Evolutionary conservation across 2,888 invertebrate genomes (phyloP).

Genomic region (Abscondita cerata): DNA sequence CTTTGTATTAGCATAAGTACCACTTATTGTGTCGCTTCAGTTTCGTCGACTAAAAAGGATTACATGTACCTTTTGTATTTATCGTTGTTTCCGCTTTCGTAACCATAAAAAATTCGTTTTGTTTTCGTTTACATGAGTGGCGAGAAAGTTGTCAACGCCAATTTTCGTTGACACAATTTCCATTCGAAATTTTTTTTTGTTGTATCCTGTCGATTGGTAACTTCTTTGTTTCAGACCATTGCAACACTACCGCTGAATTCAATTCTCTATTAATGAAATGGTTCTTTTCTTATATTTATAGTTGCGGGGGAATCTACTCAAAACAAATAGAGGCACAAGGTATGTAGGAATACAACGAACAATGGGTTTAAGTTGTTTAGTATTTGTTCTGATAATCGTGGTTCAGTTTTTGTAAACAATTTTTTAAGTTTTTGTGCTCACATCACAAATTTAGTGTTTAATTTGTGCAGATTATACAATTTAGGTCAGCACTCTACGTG

Average conservation of each 20-base stretch:
- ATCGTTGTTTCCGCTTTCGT: constrained; percentile 1
- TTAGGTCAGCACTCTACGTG: too few relatives aligned
- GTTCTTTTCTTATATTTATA: too few relatives aligned
- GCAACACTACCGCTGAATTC: background rate
- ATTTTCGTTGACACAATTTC: constrained; percentile 9
- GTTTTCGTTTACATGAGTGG: background rate
- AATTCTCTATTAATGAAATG: too few relatives aligned
- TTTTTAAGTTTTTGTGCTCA: too few relatives aligned
- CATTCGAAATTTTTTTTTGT: constrained; percentile 3
- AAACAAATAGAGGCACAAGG: too few relatives aligned
- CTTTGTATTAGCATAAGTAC: constrained; percentile 15
- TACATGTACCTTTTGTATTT: constrained; percentile 10
- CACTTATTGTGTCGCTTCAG: constrained; percentile 28
- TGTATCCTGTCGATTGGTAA: constrained; percentile 1
- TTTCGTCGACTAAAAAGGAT: constrained; percentile 18
- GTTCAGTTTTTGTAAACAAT: too few relatives aligned
- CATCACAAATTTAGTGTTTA: too few relatives aligned
- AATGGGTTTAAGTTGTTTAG: too few relatives aligned
- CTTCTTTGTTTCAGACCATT: background rate
- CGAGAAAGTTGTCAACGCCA: constrained; percentile 6
- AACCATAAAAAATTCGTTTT: background rate
- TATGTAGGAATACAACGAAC: too few relatives aligned
- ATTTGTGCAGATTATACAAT: too few relatives aligned
- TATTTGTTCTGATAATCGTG: too few relatives aligned
- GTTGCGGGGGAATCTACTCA: too few relatives aligned